Evolutionary conservation across 1,140 invertebrate species (phyloP), one percentile per base, ranked within the genome.

Genomic region (Pseudomyrmex flavicornis): DNA sequence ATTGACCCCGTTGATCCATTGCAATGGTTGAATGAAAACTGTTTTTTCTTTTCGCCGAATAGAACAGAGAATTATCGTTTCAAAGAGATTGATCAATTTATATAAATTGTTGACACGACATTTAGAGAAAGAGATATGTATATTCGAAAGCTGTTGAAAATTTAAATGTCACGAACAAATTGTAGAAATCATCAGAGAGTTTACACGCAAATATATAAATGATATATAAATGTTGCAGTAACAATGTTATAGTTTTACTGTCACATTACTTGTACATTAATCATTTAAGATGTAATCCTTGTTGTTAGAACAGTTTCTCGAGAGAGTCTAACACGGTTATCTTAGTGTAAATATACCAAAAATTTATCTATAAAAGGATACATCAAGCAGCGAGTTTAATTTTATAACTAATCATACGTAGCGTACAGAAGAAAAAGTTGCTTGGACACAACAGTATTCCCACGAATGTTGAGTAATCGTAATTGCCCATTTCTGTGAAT

Each of bases 361-460:
- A 70, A 69, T 54, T 15, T 48, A 65, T 54, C 12, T 76, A 58
- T 22, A 20, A 63, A n/a, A 0, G 35, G 5, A 35, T 5, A 56
- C 52, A 35, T 20, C 65, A 58, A 58, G 54, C 10, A 70, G 44
- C 61, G 4, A 65, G 54, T 56, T 80, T 80, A 72, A 80, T 80
- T 80, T 80, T 72, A 80, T 44, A 70, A 17, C 3, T 26, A 48
- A 72, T 70, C 17, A 44, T 70, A 56, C 22, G 20, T 79, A 69
- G 52, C 1, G 68, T 44, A 54, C 17, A 7, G 20, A 26, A 35
- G 20, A 17, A 48, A 80, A 26, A 70, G 15, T 12, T 20, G 52
- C 20, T 79, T 50, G 48, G 56, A 79, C 20, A 20, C 17, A 79
- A 20, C 76, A 79, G 76, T 79, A 79, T 79, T 79, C 20, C 70